phyloP scores from a whole-genome alignment of 2,113 vertebrate genomes.

The Cnemophilus loriae region DNA sequence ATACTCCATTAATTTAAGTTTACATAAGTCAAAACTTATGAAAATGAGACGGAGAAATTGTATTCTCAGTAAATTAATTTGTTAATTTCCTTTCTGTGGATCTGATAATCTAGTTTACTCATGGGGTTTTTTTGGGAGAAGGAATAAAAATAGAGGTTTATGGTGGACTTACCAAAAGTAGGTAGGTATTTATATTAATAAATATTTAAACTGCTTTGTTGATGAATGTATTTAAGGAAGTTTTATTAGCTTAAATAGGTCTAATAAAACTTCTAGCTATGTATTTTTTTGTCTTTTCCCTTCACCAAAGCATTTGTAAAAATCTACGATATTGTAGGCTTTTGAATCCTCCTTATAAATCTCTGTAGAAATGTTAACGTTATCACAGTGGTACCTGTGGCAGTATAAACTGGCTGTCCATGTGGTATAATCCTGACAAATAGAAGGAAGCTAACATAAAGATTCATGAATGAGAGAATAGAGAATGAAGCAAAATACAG shows the following conservation, averaged over 20 bases:
- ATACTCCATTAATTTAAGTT: not conserved
- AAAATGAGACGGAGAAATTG: not conserved
- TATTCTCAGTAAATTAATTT: not conserved
- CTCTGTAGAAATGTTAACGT: not conserved
- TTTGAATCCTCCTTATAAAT: not conserved
- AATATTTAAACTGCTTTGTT: not conserved
- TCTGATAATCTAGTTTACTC: not conserved
- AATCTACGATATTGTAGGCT: not conserved
- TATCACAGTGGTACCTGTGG: not conserved
- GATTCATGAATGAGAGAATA: not conserved
- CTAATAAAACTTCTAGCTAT: not conserved
- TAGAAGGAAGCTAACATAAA: not conserved
- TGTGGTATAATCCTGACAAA: not conserved
- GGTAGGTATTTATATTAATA: too few relatives aligned
- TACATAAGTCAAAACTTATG: not conserved
- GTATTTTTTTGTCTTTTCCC: not conserved
- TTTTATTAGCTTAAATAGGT: not conserved
- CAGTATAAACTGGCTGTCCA: not conserved
- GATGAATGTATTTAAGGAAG: not conserved
- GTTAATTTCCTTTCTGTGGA: not conserved
- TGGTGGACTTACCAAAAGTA: not conserved
- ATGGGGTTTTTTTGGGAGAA: not conserved
- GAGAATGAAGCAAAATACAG: not conserved
- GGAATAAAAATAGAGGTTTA: not conserved
- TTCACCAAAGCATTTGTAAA: not conserved